phyloP scores from a whole-genome alignment of 2,113 vertebrate species.

The Hippopotamus amphibius region DNA sequence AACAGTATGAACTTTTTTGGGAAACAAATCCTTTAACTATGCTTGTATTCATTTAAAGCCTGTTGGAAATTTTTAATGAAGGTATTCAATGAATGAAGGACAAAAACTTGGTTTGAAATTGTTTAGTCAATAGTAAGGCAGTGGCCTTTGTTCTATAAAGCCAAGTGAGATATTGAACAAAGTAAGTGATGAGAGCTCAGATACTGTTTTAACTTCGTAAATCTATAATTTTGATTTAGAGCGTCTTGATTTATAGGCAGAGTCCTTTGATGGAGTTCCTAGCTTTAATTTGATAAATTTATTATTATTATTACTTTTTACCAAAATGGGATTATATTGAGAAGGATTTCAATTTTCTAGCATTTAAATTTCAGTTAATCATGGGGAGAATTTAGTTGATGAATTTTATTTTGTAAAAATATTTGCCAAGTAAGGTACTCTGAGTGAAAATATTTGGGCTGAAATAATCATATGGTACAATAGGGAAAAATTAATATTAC shows the following conservation, averaged over 20 bases:
- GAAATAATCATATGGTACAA: background rate
- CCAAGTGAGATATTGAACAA: background rate
- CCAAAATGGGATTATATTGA: background rate
- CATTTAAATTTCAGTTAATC: slow-evolving; percentile 4
- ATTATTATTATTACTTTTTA: background rate
- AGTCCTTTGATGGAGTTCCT: background rate
- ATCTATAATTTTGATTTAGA: background rate
- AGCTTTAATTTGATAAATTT: slow-evolving; percentile 1
- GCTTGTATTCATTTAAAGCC: background rate
- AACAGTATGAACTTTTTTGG: background rate
- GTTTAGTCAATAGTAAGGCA: background rate
- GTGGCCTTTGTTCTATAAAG: background rate
- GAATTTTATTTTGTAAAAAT: slow-evolving; percentile 2
- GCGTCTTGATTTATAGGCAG: background rate
- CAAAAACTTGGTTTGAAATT: background rate
- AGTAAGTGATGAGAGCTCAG: background rate
- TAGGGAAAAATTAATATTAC: slow-evolving; percentile 3
- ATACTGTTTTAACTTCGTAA: background rate
- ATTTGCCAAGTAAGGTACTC: background rate
- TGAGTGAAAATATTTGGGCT: background rate
- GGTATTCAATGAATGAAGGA: background rate
- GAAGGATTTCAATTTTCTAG: background rate
- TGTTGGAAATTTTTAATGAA: background rate
- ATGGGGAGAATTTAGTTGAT: background rate
- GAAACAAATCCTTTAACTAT: background rate